Percentiles rank a stretch among this genome's conserved stretches.
Conservation (phyloP, 2,888 invertebrate species). For the Rhaphigaster nebulosa region DNA sequence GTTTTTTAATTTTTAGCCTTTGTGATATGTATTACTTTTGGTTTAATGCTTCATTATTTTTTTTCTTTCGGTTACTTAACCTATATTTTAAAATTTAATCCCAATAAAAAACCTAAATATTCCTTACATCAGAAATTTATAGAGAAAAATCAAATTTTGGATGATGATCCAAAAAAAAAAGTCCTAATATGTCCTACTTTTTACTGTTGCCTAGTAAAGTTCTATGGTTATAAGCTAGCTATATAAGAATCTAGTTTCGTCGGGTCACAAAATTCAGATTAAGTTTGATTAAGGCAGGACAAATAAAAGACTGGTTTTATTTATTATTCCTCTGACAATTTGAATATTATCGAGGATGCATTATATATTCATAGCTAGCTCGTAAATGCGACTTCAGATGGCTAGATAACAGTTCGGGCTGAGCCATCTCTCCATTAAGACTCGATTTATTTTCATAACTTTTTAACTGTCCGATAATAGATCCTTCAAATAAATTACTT, state of each 20-base stretch:
- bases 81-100: too few relatives aligned
- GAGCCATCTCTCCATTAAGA: neutral
- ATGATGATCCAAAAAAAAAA: neutral
- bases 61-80: too few relatives aligned
- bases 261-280: conserved; percentile 7
- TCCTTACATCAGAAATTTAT: too few relatives aligned
- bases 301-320: conserved; percentile 17
- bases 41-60: too few relatives aligned
- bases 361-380: conserved; percentile 9
- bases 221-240: neutral
- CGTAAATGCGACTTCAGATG: neutral
- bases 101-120: too few relatives aligned
- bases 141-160: too few relatives aligned
- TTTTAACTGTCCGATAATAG: neutral
- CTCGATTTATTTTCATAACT: neutral
- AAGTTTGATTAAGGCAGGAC: neutral
- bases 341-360: neutral
- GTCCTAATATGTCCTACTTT: neutral
- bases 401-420: neutral
- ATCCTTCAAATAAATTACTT: neutral
- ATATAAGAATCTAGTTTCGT: neutral
- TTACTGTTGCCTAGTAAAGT: neutral
- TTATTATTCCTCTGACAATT: neutral
- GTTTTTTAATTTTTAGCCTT: too few relatives aligned
- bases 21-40: too few relatives aligned